Percentiles rank a stretch among this genome's conserved stretches.
These are phyloP conservation scores for Aphelenchoides avenae DNA, from an alignment of 1,140 invertebrate genomes.

Conservation along the genomic window DNA sequence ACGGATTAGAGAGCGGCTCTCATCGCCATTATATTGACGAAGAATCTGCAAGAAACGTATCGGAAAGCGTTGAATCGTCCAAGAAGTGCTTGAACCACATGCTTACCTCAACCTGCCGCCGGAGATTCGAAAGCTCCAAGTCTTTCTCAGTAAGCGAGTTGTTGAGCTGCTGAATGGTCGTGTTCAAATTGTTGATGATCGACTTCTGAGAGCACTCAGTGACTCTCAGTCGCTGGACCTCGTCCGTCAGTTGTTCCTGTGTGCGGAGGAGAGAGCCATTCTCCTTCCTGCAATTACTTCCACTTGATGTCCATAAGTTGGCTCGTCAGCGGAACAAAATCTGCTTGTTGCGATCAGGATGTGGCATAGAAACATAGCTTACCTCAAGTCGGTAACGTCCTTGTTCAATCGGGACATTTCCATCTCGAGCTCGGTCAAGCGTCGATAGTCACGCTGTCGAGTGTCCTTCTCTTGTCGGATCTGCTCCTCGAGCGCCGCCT, in stretches of 20 bases:
- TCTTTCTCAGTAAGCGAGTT: constrained; percentile 46
- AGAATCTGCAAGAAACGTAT: constrained; percentile 46
- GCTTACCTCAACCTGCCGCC: constrained; percentile 42
- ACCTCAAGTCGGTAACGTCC: constrained; percentile 24
- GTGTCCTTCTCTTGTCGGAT: constrained; percentile 17
- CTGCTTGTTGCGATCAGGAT: no score
- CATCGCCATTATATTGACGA: constrained; percentile 45
- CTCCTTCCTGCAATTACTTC: constrained; percentile 13
- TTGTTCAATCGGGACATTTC: constrained; percentile 19
- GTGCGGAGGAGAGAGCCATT: constrained; percentile 8
- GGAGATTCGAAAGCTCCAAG: constrained; percentile 46
- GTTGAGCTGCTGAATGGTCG: constrained; percentile 46
- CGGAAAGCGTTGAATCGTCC: no score
- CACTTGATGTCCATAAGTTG: not conserved
- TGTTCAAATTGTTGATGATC: constrained; percentile 35
- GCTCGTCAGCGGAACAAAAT: no score
- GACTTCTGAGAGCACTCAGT: constrained; percentile 41
- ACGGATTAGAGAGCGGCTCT: constrained; percentile 41
- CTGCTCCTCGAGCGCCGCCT: constrained; percentile 17
- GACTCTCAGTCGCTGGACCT: constrained; percentile 37
- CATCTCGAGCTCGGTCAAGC: constrained; percentile 16
- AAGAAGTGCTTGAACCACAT: constrained; percentile 10
- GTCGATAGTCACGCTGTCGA: constrained; percentile 19
- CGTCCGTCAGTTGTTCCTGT: constrained; percentile 33
- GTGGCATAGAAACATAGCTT: no score